phyloP scores from a whole-genome alignment of 2,113 vertebrate species.

The Gobiocypris rarus region DNA sequence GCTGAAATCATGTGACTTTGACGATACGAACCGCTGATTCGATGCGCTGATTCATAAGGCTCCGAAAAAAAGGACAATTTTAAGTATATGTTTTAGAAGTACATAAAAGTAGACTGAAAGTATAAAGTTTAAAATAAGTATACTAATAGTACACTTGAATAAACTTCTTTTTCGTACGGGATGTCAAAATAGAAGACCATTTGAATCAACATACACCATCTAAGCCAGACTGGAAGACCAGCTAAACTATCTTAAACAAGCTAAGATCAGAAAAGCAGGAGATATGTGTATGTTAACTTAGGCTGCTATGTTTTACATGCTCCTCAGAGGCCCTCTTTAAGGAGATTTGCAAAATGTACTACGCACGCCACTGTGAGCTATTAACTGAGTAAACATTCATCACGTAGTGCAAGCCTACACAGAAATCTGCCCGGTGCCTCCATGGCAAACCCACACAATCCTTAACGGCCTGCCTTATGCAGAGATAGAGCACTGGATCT shows the following conservation, averaged over 20 bases:
- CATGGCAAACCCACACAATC: slow-evolving; percentile 33
- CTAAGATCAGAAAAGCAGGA: neutral
- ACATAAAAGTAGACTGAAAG: no score
- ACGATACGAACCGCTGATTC: no score
- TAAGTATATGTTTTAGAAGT: no score
- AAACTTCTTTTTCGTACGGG: no score
- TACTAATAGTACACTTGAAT: no score
- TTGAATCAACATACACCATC: neutral
- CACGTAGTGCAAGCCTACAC: slow-evolving; percentile 11
- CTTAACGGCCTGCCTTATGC: slow-evolving; percentile 23
- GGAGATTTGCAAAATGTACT: neutral
- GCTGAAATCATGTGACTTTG: no score
- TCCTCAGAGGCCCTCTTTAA: slow-evolving; percentile 11
- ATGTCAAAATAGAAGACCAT: no score
- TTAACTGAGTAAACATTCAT: slow-evolving; percentile 31
- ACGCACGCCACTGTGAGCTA: neutral
- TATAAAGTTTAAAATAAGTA: no score
- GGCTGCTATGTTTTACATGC: neutral
- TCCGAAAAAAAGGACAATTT: no score
- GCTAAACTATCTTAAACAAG: neutral
- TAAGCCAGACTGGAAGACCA: neutral
- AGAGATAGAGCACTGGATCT: slow-evolving; percentile 26
- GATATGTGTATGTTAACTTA: neutral
- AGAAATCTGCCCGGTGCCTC: slow-evolving; percentile 4
- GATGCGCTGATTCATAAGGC: no score